phyloP scores from a whole-genome alignment of 2,797 vertebrate species.

The Columba guinea region DNA sequence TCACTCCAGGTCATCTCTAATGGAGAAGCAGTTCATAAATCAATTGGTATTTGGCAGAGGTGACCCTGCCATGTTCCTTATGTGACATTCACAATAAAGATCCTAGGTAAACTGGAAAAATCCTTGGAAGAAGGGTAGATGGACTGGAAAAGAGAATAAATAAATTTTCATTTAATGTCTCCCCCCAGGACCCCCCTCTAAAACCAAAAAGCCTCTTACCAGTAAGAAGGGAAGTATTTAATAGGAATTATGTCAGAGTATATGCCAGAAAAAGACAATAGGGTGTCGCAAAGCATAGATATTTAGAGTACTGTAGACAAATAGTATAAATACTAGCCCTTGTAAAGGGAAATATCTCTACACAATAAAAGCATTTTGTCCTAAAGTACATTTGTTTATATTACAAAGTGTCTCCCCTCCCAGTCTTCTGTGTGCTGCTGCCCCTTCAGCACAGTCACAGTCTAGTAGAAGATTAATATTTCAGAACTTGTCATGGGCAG shows the following conservation, averaged over 20 bases:
- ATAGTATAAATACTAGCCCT: not conserved
- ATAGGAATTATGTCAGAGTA: not conserved
- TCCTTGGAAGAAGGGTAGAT: not conserved
- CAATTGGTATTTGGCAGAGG: not conserved
- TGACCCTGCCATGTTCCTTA: not conserved
- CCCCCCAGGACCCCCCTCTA: fast-evolving
- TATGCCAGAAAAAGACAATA: not conserved
- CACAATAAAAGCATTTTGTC: constrained; percentile 19
- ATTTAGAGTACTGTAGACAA: not conserved
- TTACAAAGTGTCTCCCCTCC: constrained; percentile 22
- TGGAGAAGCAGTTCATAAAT: constrained; percentile 28
- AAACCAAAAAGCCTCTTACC: not conserved
- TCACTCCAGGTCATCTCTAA: constrained; percentile 6
- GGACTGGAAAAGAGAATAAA: not conserved
- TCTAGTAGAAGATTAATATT: constrained; percentile 85
- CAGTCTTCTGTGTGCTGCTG: constrained; percentile 26
- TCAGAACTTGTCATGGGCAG: constrained; percentile 83
- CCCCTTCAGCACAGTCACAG: constrained; percentile 64
- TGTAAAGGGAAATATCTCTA: not conserved
- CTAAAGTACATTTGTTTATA: constrained; percentile 52
- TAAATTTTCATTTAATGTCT: not conserved
- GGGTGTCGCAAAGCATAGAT: not conserved
- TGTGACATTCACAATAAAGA: not conserved
- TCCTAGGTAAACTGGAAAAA: not conserved
- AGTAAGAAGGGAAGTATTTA: not conserved